A percentile compares a stretch with the other conserved stretches of the same genome.
These are phyloP conservation scores for Chaetoderma sp. DNA, from an alignment of 2,888 invertebrate species.

Conservation along the genomic window DNA sequence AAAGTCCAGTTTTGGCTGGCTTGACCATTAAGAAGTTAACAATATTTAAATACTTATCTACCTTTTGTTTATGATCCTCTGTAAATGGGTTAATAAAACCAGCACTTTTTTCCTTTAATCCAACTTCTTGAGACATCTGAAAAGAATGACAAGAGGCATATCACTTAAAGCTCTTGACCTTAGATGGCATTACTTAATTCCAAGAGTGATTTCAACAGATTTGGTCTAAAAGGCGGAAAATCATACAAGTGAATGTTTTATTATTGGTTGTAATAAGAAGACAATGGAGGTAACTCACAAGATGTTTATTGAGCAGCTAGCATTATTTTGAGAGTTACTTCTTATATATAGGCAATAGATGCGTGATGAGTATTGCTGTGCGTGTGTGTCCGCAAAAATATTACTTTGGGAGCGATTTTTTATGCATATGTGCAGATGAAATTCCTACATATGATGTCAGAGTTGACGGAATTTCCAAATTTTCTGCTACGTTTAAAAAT, in stretches of 20 bases:
- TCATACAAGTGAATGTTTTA: no score
- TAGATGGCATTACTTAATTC: not conserved
- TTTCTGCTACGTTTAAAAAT: no score
- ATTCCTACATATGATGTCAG: no score
- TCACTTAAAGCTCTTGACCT: not conserved
- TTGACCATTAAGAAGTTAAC: no score
- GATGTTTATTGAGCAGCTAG: no score
- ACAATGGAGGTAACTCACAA: no score
- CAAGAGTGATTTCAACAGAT: no score
- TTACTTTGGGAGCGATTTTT: not conserved
- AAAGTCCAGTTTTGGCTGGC: no score
- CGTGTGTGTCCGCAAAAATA: not conserved
- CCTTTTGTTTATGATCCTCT: conserved; percentile 39
- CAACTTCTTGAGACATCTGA: conserved; percentile 74
- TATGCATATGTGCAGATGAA: not conserved
- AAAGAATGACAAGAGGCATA: conserved; percentile 2
- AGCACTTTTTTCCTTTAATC: conserved; percentile 72
- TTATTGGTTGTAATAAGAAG: no score
- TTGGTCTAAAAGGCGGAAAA: not conserved
- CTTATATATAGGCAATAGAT: not conserved
- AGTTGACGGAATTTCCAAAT: not conserved
- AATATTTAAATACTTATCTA: conserved; percentile 7
- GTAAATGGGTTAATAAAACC: conserved; percentile 75
- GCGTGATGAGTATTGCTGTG: not conserved
- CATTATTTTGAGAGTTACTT: no score